These are phyloP conservation scores for Salarias fasciatus DNA, from an alignment of 2,797 vertebrate genomes.

Conservation along the genomic window DNA sequence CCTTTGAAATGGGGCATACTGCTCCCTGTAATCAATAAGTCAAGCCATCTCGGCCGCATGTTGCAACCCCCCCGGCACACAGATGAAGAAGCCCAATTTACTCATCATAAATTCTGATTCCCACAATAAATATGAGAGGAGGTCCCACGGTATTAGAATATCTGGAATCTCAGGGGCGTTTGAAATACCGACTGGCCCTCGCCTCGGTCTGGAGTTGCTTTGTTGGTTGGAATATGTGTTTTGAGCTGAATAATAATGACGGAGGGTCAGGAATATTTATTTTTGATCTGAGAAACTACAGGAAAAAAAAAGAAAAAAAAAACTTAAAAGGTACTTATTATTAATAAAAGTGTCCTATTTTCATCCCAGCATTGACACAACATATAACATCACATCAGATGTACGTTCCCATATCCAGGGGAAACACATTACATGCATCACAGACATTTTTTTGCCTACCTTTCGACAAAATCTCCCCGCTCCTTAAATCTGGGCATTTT, in stretches of 20 bases:
- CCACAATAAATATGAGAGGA: slow-evolving; percentile 82
- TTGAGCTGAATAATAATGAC: slow-evolving; percentile 68
- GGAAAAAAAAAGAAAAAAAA: too few relatives aligned
- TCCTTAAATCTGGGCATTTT: slow-evolving; percentile 57
- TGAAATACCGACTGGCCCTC: slow-evolving; percentile 72
- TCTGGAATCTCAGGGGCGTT: slow-evolving; percentile 76
- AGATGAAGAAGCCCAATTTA: slow-evolving; percentile 84
- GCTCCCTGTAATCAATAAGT: slow-evolving; percentile 88
- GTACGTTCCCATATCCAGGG: slow-evolving; percentile 1
- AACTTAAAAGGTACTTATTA: slow-evolving; percentile 39
- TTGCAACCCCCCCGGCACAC: slow-evolving; percentile 83
- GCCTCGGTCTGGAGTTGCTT: slow-evolving; percentile 60
- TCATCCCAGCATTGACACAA: slow-evolving; percentile 6
- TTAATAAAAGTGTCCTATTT: slow-evolving; percentile 32
- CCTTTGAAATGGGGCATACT: slow-evolving; percentile 88
- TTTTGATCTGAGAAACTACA: slow-evolving; percentile 56
- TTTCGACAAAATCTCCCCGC: slow-evolving; percentile 57
- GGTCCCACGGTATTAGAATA: slow-evolving; percentile 80
- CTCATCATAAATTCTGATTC: slow-evolving; percentile 85
- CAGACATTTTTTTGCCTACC: slow-evolving; percentile 49
- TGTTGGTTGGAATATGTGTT: slow-evolving; percentile 72
- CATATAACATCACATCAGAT: slow-evolving; percentile 31
- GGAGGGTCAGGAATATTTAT: slow-evolving; percentile 60
- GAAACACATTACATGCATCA: slow-evolving; percentile 40
- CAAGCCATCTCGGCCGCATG: slow-evolving; percentile 85